Evolutionary conservation across 2,113 vertebrate species (phyloP).

Genomic region (Chlamydotis undulata): DNA sequence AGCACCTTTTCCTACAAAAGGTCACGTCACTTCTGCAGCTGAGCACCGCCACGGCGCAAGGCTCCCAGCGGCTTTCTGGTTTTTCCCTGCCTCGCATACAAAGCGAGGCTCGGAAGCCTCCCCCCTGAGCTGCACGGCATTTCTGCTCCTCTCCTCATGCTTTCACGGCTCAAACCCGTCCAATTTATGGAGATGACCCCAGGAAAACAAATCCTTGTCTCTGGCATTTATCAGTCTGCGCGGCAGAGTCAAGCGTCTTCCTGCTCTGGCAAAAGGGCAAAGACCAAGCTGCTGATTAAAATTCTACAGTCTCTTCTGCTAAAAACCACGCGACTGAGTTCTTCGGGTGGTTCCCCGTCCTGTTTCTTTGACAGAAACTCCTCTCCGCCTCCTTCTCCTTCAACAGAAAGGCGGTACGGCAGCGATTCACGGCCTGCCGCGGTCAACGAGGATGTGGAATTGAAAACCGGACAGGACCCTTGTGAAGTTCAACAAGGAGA

Average conservation of each 20-base stretch:
- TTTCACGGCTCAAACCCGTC: background rate
- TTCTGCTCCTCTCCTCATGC: background rate
- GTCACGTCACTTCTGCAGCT: background rate
- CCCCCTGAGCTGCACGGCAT: background rate
- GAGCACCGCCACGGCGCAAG: background rate
- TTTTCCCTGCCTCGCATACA: background rate
- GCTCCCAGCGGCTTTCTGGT: background rate
- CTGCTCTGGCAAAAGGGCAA: background rate
- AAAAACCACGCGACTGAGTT: background rate
- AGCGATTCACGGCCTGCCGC: accelerated
- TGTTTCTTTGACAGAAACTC: background rate
- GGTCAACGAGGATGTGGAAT: background rate
- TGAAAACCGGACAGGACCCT: background rate
- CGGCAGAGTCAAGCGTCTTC: background rate
- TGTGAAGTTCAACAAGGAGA: too few species aligned
- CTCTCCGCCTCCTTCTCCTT: background rate
- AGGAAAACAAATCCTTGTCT: background rate
- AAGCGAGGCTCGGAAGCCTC: background rate
- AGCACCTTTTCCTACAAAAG: background rate
- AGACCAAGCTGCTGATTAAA: background rate
- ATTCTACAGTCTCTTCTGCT: background rate
- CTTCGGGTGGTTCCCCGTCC: background rate
- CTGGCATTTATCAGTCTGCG: background rate
- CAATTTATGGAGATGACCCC: background rate
- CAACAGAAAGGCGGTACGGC: background rate